These are phyloP conservation scores for Bembecia ichneumoniformis DNA, from an alignment of 2,888 invertebrate genomes.

Conservation along the genomic window DNA sequence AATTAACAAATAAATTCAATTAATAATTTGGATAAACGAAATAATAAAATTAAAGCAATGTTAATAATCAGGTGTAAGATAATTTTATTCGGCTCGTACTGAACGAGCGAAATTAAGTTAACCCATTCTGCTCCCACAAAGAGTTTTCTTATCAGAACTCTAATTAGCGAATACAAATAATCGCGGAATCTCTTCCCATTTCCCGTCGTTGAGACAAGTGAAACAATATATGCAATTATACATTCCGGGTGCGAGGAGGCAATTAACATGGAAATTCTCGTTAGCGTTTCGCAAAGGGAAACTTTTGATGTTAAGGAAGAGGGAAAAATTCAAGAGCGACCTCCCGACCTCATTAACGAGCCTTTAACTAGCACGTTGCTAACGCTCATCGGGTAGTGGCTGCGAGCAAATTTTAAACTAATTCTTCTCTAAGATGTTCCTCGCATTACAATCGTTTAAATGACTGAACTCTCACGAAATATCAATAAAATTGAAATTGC, in stretches of 20 bases:
- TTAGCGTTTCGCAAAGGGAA: constrained; percentile 60
- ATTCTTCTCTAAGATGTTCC: background rate
- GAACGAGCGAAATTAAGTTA: constrained; percentile 25
- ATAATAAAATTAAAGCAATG: too few relatives aligned
- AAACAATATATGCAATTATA: constrained; percentile 66
- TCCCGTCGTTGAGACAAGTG: constrained; percentile 38
- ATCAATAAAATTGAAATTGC: too few relatives aligned
- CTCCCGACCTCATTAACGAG: constrained; percentile 58
- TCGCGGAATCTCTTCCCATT: constrained; percentile 41
- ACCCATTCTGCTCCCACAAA: constrained; percentile 25
- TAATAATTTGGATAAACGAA: too few relatives aligned
- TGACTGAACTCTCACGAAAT: too few relatives aligned
- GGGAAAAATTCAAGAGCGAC: constrained; percentile 51
- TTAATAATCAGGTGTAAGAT: too few relatives aligned
- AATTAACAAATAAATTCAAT: too few relatives aligned
- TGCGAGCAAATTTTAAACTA: constrained; percentile 25
- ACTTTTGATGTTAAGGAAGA: constrained; percentile 65
- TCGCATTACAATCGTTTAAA: too few relatives aligned
- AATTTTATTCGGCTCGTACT: background rate
- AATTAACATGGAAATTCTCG: constrained; percentile 67
- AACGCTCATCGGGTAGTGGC: constrained; percentile 26
- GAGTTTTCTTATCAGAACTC: constrained; percentile 38
- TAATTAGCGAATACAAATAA: constrained; percentile 47
- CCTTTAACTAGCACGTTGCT: constrained; percentile 49
- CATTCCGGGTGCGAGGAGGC: constrained; percentile 51